Base-by-base conservation (phyloP, 2,113 vertebrate genomes). In the Toxotes jaculatrix region DNA sequence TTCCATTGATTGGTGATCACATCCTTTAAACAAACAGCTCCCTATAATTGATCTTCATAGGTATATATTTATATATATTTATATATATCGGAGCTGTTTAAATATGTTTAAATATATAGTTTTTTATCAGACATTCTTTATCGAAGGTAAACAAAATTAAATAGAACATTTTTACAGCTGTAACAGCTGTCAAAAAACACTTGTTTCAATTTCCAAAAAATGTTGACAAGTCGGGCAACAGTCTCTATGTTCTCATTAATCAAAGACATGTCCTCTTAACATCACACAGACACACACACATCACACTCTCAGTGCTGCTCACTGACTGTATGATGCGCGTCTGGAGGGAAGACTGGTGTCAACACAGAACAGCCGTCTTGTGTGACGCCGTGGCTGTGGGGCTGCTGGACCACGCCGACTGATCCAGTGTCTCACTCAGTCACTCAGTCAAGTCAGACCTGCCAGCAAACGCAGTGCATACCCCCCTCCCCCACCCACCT, bases 291-390 rank as follows among this genome's bases (percentile, higher is more conserved):
- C 64, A 42, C 47, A 27, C 47, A 27, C 27, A 55, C 71, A 53
- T 53, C 75, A 64, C 47, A 63, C 38, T 36, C 45, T 69, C 38
- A 60, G 57, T 34, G 69, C 68, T 79, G 81, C 62, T 86, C 63
- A 60, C 59, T 45, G 47, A 80, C 55, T 45, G 78, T 43, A 32
- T 74, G 65, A 84, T 80, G 62, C 6, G 17, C 81, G 79, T 81
- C 86, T 88, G 77, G 72, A 83, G 81, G 80, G 62, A 40, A 16
- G 34, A 64, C 66, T 77, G 83, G 83, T 83, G 88, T 86, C 86
- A 78, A 72, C 87, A 31, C 36, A 16, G 7, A 79, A 73, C 85
- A 43, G 69, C 78, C 84, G 82, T 93, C 81, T 27, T 90, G 83
- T 73, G 76, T 75, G 84, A 56, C 31, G 63, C 71, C 40, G 69